Percentiles rank a stretch among this genome's conserved stretches.
Evolutionary conservation across 30 jellyfish, hydroid and myxozoan species (phyloP).

Genomic region (Chironex yamaguchii): DNA sequence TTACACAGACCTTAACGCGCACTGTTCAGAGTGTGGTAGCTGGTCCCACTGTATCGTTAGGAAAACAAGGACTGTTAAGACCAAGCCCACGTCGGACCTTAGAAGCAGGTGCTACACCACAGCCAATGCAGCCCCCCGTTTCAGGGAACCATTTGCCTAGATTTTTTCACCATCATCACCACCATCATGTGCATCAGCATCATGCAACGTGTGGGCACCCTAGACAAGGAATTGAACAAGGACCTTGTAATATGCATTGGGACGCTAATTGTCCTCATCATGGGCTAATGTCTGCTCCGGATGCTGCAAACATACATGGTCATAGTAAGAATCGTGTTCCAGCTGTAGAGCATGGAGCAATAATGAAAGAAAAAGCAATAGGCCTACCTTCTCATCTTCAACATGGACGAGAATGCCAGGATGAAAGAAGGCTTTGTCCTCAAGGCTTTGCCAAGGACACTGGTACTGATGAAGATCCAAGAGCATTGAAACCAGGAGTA

Average conservation of each 20-base stretch:
- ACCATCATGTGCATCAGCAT: neutral
- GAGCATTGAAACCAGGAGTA: neutral
- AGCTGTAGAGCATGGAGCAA: neutral
- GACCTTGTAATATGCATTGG: neutral
- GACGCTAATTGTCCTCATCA: neutral
- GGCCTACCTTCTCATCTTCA: too few species aligned
- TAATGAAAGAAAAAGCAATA: neutral
- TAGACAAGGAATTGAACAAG: neutral
- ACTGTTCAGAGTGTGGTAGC: neutral
- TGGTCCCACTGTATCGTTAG: neutral
- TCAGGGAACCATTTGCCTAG: neutral
- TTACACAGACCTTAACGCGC: neutral
- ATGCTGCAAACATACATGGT: neutral
- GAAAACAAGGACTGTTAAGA: neutral
- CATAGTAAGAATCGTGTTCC: neutral
- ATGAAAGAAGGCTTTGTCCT: neutral
- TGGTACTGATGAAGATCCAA: neutral
- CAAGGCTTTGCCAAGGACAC: neutral
- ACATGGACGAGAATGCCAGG: neutral
- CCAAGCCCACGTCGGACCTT: neutral
- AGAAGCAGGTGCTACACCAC: neutral
- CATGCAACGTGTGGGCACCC: neutral
- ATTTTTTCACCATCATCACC: neutral
- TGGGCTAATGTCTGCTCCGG: neutral
- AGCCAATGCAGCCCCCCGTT: neutral